These are phyloP conservation scores for Taxidea taxus DNA, from an alignment of 2,113 vertebrate species.

Conservation along the genomic window DNA sequence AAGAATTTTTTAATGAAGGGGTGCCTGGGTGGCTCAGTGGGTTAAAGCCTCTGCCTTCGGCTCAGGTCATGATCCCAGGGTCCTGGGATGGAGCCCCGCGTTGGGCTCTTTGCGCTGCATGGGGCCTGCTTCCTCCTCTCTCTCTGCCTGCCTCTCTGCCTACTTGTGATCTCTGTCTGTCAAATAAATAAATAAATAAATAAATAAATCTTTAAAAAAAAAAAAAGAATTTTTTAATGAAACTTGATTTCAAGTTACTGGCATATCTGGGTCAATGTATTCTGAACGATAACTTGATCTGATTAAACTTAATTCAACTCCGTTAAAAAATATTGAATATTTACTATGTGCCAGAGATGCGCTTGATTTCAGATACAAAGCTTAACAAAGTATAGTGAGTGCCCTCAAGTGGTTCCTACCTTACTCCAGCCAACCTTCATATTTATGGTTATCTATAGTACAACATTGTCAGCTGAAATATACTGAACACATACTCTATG, in stretches of 20 bases:
- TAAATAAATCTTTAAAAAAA: too few relatives aligned
- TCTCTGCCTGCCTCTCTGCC: too few relatives aligned
- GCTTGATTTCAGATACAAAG: not conserved
- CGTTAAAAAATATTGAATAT: not conserved
- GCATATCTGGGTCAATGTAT: not conserved
- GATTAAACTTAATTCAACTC: not conserved
- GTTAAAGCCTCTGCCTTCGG: too few relatives aligned
- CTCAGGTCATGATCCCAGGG: too few relatives aligned
- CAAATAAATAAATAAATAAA: too few relatives aligned
- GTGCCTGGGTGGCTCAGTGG: too few relatives aligned
- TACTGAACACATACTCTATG: not conserved
- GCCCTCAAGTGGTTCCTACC: not conserved
- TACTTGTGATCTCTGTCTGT: too few relatives aligned
- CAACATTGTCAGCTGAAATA: not conserved
- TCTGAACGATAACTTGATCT: not conserved
- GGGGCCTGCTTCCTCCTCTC: too few relatives aligned
- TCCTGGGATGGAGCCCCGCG: too few relatives aligned
- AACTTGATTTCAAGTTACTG: constrained; percentile 1
- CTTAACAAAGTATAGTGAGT: not conserved
- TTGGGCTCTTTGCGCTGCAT: too few relatives aligned
- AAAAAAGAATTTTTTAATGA: too few relatives aligned
- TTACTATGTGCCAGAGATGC: not conserved
- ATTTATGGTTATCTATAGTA: not conserved
- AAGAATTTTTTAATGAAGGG: too few relatives aligned
- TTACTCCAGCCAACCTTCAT: not conserved